Conservation (phyloP, 1,140 invertebrate species). For the Aphelinus atriplicis region DNA sequence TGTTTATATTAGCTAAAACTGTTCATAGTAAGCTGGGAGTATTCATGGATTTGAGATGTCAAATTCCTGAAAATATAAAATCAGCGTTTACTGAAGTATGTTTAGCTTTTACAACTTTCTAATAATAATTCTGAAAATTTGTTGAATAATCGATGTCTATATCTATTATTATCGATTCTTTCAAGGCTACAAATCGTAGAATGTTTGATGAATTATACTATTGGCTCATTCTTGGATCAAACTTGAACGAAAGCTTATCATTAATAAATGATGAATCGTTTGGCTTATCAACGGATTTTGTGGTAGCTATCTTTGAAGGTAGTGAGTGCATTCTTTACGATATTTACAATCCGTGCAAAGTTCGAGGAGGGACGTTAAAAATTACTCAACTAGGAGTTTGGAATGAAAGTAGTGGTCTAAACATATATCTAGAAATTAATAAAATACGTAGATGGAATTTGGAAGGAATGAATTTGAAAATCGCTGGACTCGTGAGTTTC, state of each 20-base stretch:
- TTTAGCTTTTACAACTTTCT: too few species aligned
- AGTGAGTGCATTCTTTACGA: constrained; percentile 23
- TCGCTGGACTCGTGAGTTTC: constrained; percentile 10
- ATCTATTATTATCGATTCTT: too few species aligned
- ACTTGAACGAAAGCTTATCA: constrained; percentile 23
- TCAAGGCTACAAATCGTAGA: constrained; percentile 30
- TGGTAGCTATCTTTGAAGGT: constrained; percentile 21
- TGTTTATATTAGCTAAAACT: background rate
- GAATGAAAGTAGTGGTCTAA: constrained; percentile 23
- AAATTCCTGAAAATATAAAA: constrained; percentile 12
- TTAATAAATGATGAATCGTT: constrained; percentile 34
- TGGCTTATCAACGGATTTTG: constrained; percentile 37
- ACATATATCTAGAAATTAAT: constrained; percentile 7
- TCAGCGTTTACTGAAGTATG: constrained; percentile 21
- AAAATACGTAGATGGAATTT: constrained; percentile 27
- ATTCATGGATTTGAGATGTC: constrained; percentile 32
- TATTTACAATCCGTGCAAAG: constrained; percentile 37
- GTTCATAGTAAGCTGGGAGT: constrained; percentile 7
- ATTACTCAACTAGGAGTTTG: constrained; percentile 12
- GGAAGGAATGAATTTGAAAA: constrained; percentile 24
- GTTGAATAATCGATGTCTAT: background rate
- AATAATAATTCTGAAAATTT: background rate
- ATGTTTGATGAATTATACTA: constrained; percentile 32
- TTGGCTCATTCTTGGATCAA: constrained; percentile 33
- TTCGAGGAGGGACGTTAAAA: constrained; percentile 33